Conservation (phyloP, 2,113 vertebrate species). For the Crocuta crocuta region DNA sequence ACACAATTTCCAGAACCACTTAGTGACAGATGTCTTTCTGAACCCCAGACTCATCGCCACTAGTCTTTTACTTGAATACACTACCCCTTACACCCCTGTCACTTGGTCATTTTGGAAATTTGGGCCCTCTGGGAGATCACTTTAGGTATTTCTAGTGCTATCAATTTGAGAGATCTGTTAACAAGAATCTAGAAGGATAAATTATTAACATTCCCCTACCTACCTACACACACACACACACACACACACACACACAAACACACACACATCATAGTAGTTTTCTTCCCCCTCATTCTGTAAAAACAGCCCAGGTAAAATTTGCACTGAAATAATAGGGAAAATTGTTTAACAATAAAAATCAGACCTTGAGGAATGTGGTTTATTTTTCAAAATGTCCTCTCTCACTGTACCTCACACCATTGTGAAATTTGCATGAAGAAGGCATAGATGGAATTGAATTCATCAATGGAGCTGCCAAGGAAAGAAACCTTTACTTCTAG, state of each 20-base stretch:
- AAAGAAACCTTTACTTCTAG: background rate
- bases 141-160: background rate
- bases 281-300: background rate
- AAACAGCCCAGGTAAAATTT: background rate
- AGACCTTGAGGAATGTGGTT: background rate
- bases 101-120: background rate
- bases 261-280: background rate
- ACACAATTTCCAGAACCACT: background rate
- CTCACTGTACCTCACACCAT: background rate
- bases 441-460: background rate
- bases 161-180: background rate
- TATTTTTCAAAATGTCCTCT: slow-evolving; percentile 28
- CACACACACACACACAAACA: background rate
- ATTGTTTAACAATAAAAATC: background rate
- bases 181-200: background rate
- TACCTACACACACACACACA: too few species aligned
- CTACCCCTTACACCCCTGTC: background rate
- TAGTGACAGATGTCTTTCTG: background rate
- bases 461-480: background rate
- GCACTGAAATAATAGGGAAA: background rate
- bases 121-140: background rate
- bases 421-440: background rate
- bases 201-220: background rate
- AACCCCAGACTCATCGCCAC: background rate
- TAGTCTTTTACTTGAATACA: background rate